Evolutionary conservation across 2,113 vertebrate genomes (phyloP).

Genomic region (Cyphomyrus discorhynchus): DNA sequence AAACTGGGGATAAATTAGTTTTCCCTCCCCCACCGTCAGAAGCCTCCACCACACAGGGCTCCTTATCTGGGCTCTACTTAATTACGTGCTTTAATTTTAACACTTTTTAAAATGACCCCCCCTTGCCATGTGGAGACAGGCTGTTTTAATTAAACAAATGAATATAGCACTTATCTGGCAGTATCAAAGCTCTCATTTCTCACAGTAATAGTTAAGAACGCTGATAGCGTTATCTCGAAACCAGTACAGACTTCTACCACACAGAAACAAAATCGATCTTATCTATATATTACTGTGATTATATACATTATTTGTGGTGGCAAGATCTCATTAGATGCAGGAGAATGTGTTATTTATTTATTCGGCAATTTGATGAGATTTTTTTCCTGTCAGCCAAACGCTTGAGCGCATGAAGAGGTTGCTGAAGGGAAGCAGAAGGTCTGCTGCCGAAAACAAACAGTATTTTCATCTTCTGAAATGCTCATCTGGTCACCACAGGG

Average conservation of each 20-base stretch:
- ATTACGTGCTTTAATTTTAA: slow-evolving; percentile 96
- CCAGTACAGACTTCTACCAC: slow-evolving; percentile 40
- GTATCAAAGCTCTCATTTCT: slow-evolving; percentile 78
- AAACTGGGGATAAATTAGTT: slow-evolving; percentile 80
- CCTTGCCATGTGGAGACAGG: slow-evolving; percentile 65
- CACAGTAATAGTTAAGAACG: slow-evolving; percentile 67
- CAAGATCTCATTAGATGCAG: slow-evolving; percentile 35
- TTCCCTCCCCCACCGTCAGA: slow-evolving; percentile 64
- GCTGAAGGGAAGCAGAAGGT: not conserved
- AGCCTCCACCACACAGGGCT: slow-evolving; percentile 69
- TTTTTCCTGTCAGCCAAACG: not conserved
- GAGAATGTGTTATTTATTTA: slow-evolving; percentile 30
- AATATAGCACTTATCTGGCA: slow-evolving; percentile 71
- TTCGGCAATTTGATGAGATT: not conserved
- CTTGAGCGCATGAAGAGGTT: not conserved
- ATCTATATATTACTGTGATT: slow-evolving; percentile 9
- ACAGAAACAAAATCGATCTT: slow-evolving; percentile 18
- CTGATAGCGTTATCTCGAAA: slow-evolving; percentile 64
- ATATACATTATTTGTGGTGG: slow-evolving; percentile 22
- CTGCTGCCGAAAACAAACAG: not conserved
- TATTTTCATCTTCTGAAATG: not conserved
- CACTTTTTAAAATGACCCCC: slow-evolving; percentile 81
- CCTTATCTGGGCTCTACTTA: slow-evolving; percentile 88
- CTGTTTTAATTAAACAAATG: slow-evolving; percentile 96
- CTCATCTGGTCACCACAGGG: not conserved